Base-by-base conservation (phyloP, 2,797 vertebrate species). In the Chrysocyon brachyurus region DNA sequence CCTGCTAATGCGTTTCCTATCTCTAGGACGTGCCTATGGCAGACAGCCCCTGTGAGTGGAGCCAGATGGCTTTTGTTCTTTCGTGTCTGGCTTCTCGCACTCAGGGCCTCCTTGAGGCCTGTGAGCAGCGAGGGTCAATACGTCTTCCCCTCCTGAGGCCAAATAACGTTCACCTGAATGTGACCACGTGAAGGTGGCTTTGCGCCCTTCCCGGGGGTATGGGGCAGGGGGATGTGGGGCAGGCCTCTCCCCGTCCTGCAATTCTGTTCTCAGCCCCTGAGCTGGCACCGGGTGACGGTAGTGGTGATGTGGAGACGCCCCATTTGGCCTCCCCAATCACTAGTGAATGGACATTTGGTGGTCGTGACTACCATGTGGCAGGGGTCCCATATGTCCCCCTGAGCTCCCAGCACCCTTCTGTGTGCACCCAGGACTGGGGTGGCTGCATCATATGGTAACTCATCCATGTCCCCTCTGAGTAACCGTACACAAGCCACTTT, bases 1-100 rank as follows among this genome's bases (percentile, higher is more conserved):
- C 68, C 40, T 15, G 0, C 7, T 0, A 1, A 0, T 0, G 12
- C 4, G 1, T 6, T 17, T 49, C 28, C 54, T 0, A 21, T 26
- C 12, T 21, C 79, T 3, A 3, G 22, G 40, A 7, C 3, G 15
- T 1, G 82, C 26, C 46, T 26, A 24, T 0, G 17, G 12, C 3
- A 24, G 22, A 24, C 70, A 24, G 70, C 70, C 6, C 70, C 70
- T 40, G 11, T 24, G 24, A 24, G 12, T 8, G 72, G 36, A 46
- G 24, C 36, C 70, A 73, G 36, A 46, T 22, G 6, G n/a, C 40
- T 1, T 46, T 15, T 8, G 36, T 26, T 14, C 36, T 19, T 17
- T 24, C 24, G 40, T 2, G 40, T 73, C 72, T 26, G 36, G 22
- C 36, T 15, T 15, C 68, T 36, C 21, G 15, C 72, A 15, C 36